Conservation (phyloP, 2,797 vertebrate genomes). For the Phylloscopus collybita region DNA sequence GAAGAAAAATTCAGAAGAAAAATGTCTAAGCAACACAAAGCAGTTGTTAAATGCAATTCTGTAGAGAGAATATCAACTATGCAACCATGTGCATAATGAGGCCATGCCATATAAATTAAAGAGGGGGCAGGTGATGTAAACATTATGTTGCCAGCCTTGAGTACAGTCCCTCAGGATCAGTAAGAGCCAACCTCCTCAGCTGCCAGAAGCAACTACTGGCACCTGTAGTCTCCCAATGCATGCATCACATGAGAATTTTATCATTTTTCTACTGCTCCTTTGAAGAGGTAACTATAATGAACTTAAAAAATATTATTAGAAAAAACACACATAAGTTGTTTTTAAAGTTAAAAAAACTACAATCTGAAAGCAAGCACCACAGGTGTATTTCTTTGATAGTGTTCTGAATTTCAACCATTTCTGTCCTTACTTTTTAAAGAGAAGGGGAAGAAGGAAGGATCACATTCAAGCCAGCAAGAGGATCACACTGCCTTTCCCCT, state of each 20-base stretch:
- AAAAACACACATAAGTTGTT: constrained; percentile 50
- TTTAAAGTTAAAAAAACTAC: constrained; percentile 53
- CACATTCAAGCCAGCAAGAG: constrained; percentile 26
- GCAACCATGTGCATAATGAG: constrained; percentile 19
- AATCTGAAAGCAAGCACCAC: constrained; percentile 8
- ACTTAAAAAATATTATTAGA: constrained; percentile 45
- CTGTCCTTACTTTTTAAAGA: constrained; percentile 53
- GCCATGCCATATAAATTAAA: neutral
- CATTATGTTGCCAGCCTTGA: neutral
- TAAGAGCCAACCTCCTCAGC: neutral
- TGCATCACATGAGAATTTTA: neutral
- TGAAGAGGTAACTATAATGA: neutral
- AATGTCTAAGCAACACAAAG: neutral
- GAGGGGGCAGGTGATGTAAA: neutral
- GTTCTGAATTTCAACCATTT: constrained; percentile 58
- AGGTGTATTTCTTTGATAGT: constrained; percentile 34
- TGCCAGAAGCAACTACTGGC: neutral
- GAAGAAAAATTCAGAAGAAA: constrained; percentile 1
- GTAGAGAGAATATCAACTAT: neutral
- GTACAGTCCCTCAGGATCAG: neutral
- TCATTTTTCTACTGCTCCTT: neutral
- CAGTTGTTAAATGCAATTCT: constrained; percentile 9
- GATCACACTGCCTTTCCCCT: constrained; percentile 47
- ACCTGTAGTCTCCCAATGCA: neutral
- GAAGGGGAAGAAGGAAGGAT: constrained; percentile 25